These are phyloP conservation scores for Mycteria americana DNA, from an alignment of 2,797 vertebrate species.

Conservation along the genomic window DNA sequence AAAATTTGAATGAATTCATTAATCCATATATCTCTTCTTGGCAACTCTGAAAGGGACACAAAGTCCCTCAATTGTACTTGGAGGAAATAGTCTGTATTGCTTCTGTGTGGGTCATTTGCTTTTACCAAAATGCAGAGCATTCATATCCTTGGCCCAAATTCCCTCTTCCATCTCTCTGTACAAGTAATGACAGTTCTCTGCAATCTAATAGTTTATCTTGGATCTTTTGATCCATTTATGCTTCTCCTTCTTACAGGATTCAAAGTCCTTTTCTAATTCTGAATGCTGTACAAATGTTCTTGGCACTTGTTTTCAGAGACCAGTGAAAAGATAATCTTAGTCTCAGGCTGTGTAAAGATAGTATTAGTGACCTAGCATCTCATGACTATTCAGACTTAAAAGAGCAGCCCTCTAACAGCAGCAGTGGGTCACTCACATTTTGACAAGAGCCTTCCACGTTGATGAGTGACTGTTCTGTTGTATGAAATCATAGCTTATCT, in stretches of 20 bases:
- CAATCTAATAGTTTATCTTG: neutral
- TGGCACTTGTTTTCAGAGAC: neutral
- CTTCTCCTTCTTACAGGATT: neutral
- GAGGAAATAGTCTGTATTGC: neutral
- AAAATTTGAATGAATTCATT: neutral
- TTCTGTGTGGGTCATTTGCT: neutral
- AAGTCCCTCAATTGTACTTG: neutral
- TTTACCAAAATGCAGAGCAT: neutral
- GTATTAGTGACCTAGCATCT: neutral
- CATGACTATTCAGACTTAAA: neutral
- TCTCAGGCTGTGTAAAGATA: neutral
- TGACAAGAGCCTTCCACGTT: neutral
- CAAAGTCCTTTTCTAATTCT: neutral
- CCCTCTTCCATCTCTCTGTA: neutral
- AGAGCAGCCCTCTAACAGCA: neutral
- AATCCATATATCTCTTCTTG: neutral
- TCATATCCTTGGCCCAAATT: neutral
- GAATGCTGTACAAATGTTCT: neutral
- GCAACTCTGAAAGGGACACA: neutral
- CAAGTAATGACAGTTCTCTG: neutral
- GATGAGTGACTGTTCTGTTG: neutral
- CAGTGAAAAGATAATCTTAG: neutral
- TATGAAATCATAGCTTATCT: neutral
- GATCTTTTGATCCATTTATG: neutral
- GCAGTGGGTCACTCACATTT: neutral